Conservation (phyloP, 2,113 vertebrate species). For the Malurus melanocephalus region DNA sequence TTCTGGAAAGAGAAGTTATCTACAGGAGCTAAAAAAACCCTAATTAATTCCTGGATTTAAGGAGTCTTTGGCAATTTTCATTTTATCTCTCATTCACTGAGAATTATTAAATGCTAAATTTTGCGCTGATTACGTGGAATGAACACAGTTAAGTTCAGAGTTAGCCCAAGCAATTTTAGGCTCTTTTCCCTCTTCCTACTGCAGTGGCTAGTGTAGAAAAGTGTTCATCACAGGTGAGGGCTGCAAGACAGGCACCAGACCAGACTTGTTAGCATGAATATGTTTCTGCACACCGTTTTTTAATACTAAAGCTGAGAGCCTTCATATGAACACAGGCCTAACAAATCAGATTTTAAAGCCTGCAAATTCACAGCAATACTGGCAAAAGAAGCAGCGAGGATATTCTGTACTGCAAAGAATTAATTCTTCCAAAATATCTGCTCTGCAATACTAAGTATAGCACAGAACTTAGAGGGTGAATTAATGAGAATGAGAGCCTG, state of each 20-base stretch:
- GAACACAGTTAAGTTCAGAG: not conserved
- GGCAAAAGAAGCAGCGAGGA: not conserved
- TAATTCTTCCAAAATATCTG: fast-evolving
- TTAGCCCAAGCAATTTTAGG: not conserved
- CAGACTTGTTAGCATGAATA: not conserved
- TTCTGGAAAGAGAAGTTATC: not conserved
- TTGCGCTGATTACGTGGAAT: not conserved
- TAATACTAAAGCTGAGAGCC: not conserved
- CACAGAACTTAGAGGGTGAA: not conserved
- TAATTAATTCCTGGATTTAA: not conserved
- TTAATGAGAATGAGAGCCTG: not conserved
- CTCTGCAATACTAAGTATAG: not conserved
- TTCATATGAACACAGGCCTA: not conserved
- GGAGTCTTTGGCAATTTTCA: not conserved
- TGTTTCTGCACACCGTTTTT: not conserved
- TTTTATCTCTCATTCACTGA: not conserved
- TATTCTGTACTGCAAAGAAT: not conserved
- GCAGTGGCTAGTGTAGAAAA: not conserved
- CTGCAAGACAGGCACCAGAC: not conserved
- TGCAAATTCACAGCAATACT: not conserved
- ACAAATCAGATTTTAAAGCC: not conserved
- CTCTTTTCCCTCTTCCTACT: not conserved
- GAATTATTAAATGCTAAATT: not conserved
- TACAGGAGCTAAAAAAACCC: not conserved
- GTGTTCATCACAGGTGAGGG: not conserved